phyloP scores from a whole-genome alignment of 2,113 vertebrate genomes.

The Caranx melampygus region DNA sequence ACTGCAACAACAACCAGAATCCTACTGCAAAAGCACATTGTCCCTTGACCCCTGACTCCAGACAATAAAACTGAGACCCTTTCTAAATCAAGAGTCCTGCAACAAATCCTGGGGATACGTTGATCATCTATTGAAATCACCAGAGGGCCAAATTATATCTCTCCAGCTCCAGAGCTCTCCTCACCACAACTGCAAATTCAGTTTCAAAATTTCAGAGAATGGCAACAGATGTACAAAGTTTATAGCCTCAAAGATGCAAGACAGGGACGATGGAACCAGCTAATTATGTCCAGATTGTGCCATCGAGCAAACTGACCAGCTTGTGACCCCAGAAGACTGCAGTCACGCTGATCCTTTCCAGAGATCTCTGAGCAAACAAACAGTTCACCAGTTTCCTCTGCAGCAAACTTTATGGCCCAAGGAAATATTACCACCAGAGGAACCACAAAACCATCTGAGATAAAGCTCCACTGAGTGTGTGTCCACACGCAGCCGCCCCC shows the following conservation, averaged over 20 bases:
- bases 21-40: neutral
- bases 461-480: neutral
- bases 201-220: neutral
- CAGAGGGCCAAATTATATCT: neutral
- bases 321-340: neutral
- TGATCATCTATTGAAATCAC: neutral
- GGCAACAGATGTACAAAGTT: neutral
- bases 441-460: neutral
- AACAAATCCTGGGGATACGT: neutral
- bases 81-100: neutral
- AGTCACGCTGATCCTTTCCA: neutral
- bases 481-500: neutral
- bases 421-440: neutral
- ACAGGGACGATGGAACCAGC: neutral
- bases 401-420: neutral
- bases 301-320: neutral
- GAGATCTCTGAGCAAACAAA: constrained; percentile 5
- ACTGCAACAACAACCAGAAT: neutral
- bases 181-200: neutral
- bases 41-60: neutral
- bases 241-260: neutral
- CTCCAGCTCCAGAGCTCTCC: neutral
- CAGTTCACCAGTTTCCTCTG: neutral
- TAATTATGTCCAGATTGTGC: constrained; percentile 12
- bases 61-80: neutral